A percentile compares a stretch with the other conserved stretches of the same genome.
These are phyloP conservation scores for Tenthredo livida DNA, from an alignment of 2,888 invertebrate species.

Conservation along the genomic window DNA sequence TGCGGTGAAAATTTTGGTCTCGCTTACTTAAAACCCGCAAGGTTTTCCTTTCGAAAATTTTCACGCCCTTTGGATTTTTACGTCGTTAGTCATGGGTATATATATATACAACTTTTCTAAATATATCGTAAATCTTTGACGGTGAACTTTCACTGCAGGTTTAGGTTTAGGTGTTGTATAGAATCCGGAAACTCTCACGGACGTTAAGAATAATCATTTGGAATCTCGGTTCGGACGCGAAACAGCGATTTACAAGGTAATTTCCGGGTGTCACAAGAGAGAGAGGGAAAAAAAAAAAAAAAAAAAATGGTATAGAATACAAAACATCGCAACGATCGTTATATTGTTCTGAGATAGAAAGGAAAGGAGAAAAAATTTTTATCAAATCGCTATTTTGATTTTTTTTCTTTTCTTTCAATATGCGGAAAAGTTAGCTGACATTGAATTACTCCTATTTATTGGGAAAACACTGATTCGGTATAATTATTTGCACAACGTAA, in stretches of 20 bases:
- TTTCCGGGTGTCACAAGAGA: conserved; percentile 11
- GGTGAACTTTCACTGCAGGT: conserved; percentile 11
- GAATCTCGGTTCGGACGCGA: background rate
- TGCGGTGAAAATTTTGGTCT: conserved; percentile 27
- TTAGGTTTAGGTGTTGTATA: too few species aligned
- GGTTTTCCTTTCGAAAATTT: background rate
- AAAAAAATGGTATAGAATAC: background rate
- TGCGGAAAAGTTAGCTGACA: too few species aligned
- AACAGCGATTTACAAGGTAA: conserved; percentile 8
- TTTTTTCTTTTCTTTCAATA: too few species aligned
- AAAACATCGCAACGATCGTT: background rate
- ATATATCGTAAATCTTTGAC: conserved; percentile 56
- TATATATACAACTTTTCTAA: conserved; percentile 61
- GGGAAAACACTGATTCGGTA: conserved; percentile 32
- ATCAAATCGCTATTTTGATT: too few species aligned
- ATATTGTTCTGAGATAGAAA: background rate
- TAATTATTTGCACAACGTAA: background rate
- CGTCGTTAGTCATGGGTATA: conserved; percentile 42
- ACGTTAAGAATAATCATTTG: background rate
- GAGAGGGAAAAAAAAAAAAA: background rate
- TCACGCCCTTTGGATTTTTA: conserved; percentile 61
- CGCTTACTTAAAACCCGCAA: background rate
- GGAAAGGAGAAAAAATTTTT: too few species aligned
- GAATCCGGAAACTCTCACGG: conserved; percentile 6
- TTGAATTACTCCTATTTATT: background rate